Percentiles rank a stretch among this genome's conserved stretches.
phyloP scores from a whole-genome alignment of 2,888 invertebrate genomes.

The Agapetus fuscipes region DNA sequence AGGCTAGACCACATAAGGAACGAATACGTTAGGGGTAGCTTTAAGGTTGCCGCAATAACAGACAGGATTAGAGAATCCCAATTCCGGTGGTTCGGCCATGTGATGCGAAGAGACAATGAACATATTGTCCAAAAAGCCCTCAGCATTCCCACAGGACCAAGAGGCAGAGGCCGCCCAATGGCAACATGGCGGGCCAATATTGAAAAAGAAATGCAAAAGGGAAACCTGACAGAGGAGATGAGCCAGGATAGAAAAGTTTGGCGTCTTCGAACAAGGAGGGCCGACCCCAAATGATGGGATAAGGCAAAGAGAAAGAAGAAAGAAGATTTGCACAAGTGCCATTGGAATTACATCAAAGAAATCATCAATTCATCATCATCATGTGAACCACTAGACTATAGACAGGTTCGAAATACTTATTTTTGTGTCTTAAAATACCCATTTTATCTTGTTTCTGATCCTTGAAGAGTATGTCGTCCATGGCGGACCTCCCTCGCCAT shows the following conservation, averaged over 20 bases:
- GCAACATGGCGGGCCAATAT: neutral
- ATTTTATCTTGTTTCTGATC: too few relatives aligned
- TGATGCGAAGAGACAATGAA: neutral
- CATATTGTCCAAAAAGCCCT: neutral
- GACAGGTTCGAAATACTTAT: too few relatives aligned
- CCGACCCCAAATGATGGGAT: neutral
- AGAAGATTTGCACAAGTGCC: too few relatives aligned
- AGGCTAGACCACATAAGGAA: too few relatives aligned
- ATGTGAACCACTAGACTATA: too few relatives aligned
- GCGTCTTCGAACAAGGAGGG: neutral
- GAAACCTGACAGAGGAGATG: neutral
- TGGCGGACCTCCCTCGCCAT: too few relatives aligned
- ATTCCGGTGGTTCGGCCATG: neutral
- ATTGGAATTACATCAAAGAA: too few relatives aligned
- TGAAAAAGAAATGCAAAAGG: neutral
- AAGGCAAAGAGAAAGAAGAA: neutral
- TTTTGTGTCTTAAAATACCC: too few relatives aligned
- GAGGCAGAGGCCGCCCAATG: neutral
- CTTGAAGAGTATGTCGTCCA: too few relatives aligned
- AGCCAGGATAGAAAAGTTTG: neutral
- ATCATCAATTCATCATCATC: too few relatives aligned
- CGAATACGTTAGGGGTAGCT: too few relatives aligned
- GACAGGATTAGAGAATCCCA: neutral
- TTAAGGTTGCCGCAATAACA: neutral
- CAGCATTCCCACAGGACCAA: neutral